Base-by-base conservation (phyloP, 2,888 invertebrate genomes). In the Athalia rosae region DNA sequence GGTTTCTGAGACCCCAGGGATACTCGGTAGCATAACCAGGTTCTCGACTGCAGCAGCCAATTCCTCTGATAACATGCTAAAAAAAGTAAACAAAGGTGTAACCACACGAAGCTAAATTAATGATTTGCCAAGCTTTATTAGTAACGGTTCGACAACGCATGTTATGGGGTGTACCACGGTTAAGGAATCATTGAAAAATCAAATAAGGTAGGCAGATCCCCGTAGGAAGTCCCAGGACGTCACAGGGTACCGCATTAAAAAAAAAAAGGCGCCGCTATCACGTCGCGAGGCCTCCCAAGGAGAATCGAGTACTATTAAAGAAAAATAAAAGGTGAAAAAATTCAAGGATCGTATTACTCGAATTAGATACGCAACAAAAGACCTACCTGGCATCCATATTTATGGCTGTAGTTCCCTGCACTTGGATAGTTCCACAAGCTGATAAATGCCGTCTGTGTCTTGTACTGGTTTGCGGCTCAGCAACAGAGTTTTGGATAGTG, bases 21-120 rank as follows among this genome's bases (percentile, higher is more conserved):
- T 87, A 76, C 85, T 88, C 3, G 90, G 90, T 56, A 91, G 84
- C 81, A 92, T 91, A 9, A 92, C 91, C 61, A 93, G 88, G 76
- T 92, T 92, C 83, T 92, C 92, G 28, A 93, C 92, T 43, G 93
- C 92, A 1, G 92, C 93, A 59, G 92, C 92, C 76, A 93, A 86
- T 87, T 93, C 92, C 78, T 92, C 91, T 15, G 90, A 90, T 61
- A 91, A 84, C 81, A 87, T 78, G 80, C 89, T 89, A 81, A 43
- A 82, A 81, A 76, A 47, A 78, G 5, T 61, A 62, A 61, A 15
- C 47, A 48, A 81, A 78, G 81, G 80, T 80, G 80, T 83, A 81
- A 82, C 81, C 78, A 80, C 77, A 66, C 48, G 67, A 79, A 78
- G 77, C 73, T 78, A 76, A 77, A 63, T 7, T 48, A 73, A 15